These are phyloP conservation scores for Elysia crispata DNA, from an alignment of 2,888 invertebrate species.

Conservation along the genomic window DNA sequence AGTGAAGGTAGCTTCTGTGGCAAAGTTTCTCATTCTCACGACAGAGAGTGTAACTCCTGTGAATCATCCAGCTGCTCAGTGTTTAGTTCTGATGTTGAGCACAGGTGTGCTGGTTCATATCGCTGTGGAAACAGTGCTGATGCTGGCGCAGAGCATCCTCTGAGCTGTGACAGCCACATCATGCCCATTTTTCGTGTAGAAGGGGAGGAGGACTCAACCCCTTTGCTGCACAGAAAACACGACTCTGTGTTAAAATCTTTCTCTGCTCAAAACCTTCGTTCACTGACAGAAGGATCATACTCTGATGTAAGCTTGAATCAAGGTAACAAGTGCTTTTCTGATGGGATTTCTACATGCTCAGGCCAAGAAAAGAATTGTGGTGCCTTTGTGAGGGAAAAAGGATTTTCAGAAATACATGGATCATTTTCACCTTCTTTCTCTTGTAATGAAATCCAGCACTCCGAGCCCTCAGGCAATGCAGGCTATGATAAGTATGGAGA, in stretches of 20 bases:
- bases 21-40: too few species aligned
- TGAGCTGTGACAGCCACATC: conserved; percentile 46
- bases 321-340: not conserved
- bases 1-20: too few species aligned
- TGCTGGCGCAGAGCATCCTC: not conserved
- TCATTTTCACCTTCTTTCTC: too few species aligned
- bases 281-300: conserved; percentile 65
- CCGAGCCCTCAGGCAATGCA: too few species aligned
- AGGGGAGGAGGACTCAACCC: conserved; percentile 63
- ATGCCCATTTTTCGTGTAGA: conserved; percentile 38
- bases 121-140: too few species aligned
- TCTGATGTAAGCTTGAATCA: conserved; percentile 48
- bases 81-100: too few species aligned
- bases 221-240: conserved; percentile 66
- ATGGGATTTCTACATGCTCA: not conserved
- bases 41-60: too few species aligned
- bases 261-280: conserved; percentile 68
- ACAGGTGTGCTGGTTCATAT: too few species aligned
- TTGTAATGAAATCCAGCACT: not conserved
- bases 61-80: too few species aligned
- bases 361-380: not conserved
- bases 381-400: not conserved
- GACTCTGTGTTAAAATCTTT: conserved; percentile 69
- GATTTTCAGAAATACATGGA: not conserved
- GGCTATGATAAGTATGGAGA: too few species aligned